Conservation (phyloP, 37 sponge, comb jelly and placozoan genomes). For the Ianthella basta region DNA sequence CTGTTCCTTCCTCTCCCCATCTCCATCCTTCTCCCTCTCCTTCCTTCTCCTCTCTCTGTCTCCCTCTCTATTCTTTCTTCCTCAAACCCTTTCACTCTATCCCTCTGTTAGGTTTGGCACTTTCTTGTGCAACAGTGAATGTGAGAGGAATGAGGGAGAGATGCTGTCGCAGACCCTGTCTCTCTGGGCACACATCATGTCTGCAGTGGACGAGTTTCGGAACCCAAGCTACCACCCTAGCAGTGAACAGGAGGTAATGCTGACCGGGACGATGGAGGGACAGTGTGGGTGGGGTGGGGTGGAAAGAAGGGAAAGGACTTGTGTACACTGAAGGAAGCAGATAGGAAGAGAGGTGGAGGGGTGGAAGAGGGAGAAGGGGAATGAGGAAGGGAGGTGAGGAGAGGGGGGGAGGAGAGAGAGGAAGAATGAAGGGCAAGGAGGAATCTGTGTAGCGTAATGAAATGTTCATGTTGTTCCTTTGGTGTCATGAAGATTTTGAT, state of each 20-base stretch:
- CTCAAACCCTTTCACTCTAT: not conserved
- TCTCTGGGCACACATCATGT: conserved; percentile 73
- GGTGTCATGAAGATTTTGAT: too few relatives aligned
- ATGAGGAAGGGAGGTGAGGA: not conserved
- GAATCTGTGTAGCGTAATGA: too few relatives aligned
- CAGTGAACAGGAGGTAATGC: conserved; percentile 33
- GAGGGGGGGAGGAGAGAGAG: too few relatives aligned
- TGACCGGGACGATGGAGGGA: not conserved
- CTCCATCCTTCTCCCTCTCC: not conserved
- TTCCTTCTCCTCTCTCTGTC: not conserved
- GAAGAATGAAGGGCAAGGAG: too few relatives aligned
- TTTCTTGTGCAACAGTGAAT: conserved; percentile 77
- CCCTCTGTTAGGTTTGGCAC: conserved; percentile 79
- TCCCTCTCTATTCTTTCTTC: not conserved
- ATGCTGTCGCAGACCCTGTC: conserved; percentile 60
- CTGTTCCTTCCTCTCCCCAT: too few relatives aligned
- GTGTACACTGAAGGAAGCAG: not conserved
- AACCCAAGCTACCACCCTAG: conserved; percentile 53
- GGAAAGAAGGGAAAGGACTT: not conserved
- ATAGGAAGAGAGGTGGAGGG: not conserved
- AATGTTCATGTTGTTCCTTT: too few relatives aligned
- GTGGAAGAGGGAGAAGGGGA: not conserved
- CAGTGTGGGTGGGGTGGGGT: too few relatives aligned
- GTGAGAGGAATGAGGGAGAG: conserved; percentile 59
- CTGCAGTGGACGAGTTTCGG: conserved; percentile 47